Base-by-base conservation (phyloP, 2,113 vertebrate genomes). In the Psophia crepitans region DNA sequence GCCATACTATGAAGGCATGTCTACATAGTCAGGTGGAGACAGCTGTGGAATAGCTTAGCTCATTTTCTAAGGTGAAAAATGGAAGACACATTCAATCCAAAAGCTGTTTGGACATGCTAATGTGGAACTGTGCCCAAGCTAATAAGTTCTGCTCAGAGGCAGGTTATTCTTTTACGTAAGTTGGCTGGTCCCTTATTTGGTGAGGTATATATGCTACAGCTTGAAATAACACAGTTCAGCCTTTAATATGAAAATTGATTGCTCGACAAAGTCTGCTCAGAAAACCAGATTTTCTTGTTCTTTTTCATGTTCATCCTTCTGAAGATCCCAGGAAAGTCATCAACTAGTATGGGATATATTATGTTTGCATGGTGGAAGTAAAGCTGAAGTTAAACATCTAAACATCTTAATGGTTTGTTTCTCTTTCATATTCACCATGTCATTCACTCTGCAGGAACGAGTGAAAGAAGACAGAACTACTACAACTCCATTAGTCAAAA, bases 41-140 rank as follows among this genome's bases (percentile, higher is more conserved):
- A 51, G 89, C 46, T 84, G 28, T 93, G 95, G 96, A 97, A 96
- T 20, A 84, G 86, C 64, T 96, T 96, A 96, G 91, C 73, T 97
- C 94, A 96, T 89, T 96, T 92, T 97, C 86, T 96, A 86, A 93
- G 85, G 64, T 81, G 91, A 89, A 97, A 90, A 95, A 92, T 95
- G 91, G 94, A 92, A 96, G 94, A 93, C 37, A 63, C 12, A 30
- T 70, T 86, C 89, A 92, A 58, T 89, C 93, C 94, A 93, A 95
- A 95, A 88, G 69, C 91, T 93, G 95, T 90, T 95, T 89, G 95
- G 93, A 95, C 95, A 93, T 0, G 91, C 76, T 93, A 66, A 24
- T 39, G 83, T 86, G 93, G 83, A 96, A 70, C 76, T 54, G 30
- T 78, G 93, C 96, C 95, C 96, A 93, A 95, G 79, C n/a, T 92